Conservation (phyloP, 2,797 vertebrate species). For the Chaetodon trifasciatus region DNA sequence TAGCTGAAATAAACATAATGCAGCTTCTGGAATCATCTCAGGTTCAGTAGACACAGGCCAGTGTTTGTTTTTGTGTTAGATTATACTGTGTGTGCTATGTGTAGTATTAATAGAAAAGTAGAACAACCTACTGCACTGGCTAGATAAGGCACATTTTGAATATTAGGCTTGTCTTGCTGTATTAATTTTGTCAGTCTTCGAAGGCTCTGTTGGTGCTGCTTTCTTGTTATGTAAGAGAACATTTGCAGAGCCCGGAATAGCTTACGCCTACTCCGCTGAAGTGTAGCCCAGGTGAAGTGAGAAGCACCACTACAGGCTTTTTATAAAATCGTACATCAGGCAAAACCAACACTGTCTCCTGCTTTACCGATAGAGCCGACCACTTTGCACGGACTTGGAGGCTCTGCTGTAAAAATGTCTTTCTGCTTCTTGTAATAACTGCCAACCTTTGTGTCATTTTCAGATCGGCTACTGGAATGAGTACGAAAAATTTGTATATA, state of each 20-base stretch:
- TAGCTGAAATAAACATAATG: conserved; percentile 50
- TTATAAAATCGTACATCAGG: conserved; percentile 60
- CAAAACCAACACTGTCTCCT: conserved; percentile 35
- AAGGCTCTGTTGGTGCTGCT: conserved; percentile 56
- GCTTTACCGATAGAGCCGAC: conserved; percentile 46
- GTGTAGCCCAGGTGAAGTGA: conserved; percentile 74
- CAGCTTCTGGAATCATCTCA: conserved; percentile 48
- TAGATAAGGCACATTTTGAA: conserved; percentile 56
- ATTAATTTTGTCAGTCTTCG: conserved; percentile 58
- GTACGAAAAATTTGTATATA: conserved; percentile 96
- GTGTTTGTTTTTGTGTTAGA: conserved; percentile 48
- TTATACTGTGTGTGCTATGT: conserved; percentile 1
- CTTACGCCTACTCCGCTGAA: conserved; percentile 78
- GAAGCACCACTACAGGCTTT: conserved; percentile 66
- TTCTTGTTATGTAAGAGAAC: conserved; percentile 78
- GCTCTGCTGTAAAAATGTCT: conserved; percentile 48
- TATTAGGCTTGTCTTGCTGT: conserved; percentile 60
- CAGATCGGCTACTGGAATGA: conserved; percentile 99
- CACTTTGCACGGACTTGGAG: conserved; percentile 49
- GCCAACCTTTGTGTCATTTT: conserved; percentile 81
- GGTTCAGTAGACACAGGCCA: conserved; percentile 41
- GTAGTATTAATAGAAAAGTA: conserved; percentile 58
- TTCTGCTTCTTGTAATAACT: conserved; percentile 68
- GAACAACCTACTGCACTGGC: conserved; percentile 40
- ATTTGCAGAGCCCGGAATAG: conserved; percentile 76